Conservation (phyloP, 64 coral and sea anemone genomes). For the Dendrophyllia cribrosa region DNA sequence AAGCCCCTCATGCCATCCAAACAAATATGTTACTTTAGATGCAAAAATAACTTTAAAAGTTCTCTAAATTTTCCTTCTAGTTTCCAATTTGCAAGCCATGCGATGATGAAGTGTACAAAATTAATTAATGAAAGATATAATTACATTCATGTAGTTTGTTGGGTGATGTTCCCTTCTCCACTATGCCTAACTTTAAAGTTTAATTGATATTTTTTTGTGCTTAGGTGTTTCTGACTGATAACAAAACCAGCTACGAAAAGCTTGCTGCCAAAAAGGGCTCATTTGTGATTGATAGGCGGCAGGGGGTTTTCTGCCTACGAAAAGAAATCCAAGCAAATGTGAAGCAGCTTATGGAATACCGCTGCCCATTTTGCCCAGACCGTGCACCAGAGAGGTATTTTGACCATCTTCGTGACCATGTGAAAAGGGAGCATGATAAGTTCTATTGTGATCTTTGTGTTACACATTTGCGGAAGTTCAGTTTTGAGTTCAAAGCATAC, state of each 20-base stretch:
- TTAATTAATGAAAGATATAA: too few species aligned
- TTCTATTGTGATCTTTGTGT: conserved; percentile 90
- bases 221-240: conserved; percentile 67
- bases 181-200: background rate
- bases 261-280: conserved; percentile 15
- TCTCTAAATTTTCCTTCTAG: too few species aligned
- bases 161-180: too few species aligned
- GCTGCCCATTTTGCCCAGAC: conserved; percentile 71
- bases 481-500: conserved; percentile 79
- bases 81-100: too few species aligned
- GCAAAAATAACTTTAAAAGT: too few species aligned
- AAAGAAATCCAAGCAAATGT: conserved; percentile 75
- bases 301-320: conserved; percentile 61
- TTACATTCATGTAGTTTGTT: too few species aligned
- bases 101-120: too few species aligned
- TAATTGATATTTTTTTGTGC: background rate
- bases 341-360: conserved; percentile 80
- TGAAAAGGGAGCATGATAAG: conserved; percentile 67
- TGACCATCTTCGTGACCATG: conserved; percentile 68
- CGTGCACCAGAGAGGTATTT: conserved; percentile 42
- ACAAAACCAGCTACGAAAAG: conserved; percentile 25
- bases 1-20: too few species aligned
- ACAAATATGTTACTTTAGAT: too few species aligned
- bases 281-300: conserved; percentile 30
- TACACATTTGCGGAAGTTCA: conserved; percentile 82